Base-by-base conservation (phyloP, 2,888 invertebrate species). In the Drosophila macrospina region DNA sequence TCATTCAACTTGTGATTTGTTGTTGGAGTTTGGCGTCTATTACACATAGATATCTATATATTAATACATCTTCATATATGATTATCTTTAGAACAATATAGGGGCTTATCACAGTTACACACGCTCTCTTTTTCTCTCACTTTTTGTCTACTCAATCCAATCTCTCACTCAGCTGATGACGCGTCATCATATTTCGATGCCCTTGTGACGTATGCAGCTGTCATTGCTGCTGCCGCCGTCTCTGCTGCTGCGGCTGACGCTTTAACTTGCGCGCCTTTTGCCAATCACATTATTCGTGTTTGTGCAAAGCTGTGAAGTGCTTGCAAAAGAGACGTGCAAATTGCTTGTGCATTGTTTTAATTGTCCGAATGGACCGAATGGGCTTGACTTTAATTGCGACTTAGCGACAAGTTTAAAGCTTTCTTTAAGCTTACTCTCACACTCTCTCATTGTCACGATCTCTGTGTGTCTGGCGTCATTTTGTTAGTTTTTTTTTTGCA, bases 151-250 rank as follows among this genome's bases (percentile, higher is more conserved):
- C 20, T 10, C 47, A 16, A 28, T 15, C 7, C 28, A 20, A 3
- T 52, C 37, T 16, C 28, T 16, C 48, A 24, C 68, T 57, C 75
- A 75, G 75, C 78, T 78, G 75, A 69, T 74, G 75, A 63, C 75
- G 75, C 75, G 75, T 75, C 75, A 73, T 57, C 62, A 78, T 8
- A 42, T 64, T 75, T 60, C 15, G 45, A 11, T 50, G 74, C 78
- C 60, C 69, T 57, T 74, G 64, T 74, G 75, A 65, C 72, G 77
- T 65, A 80, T 61, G 55, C 76, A 79, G 68, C 64, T 57, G 74
- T 54, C 24, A 57, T 37, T 13, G 41, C 11, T n/a, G 10, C 1
- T 5, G 26, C 30, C 11, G 15, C 24, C 10, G 41, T 20, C 28
- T 16, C 32, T n/a, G 42, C 61, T 55, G 63, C 41, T 30, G 24